These are phyloP conservation scores for Erythrolamprus reginae DNA, from an alignment of 2,113 vertebrate species.

Conservation along the genomic window DNA sequence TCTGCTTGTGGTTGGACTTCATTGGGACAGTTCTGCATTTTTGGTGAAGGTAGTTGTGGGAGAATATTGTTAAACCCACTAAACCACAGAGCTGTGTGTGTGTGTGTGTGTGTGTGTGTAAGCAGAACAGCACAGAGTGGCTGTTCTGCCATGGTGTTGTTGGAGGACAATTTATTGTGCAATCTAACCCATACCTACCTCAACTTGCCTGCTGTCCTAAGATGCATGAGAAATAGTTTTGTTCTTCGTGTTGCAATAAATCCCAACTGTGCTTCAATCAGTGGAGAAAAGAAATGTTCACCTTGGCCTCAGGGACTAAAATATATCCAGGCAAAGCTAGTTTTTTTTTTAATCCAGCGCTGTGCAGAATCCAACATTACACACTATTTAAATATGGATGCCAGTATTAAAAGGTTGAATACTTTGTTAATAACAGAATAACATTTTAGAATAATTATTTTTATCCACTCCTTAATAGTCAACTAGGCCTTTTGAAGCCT, in stretches of 20 bases:
- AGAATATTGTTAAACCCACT: background rate
- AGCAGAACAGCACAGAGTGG: background rate
- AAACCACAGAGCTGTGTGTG: background rate
- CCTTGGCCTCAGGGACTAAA: background rate
- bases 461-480: background rate
- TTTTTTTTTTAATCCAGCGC: background rate
- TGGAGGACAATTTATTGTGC: background rate
- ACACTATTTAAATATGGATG: background rate
- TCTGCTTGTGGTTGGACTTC: background rate
- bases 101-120: background rate
- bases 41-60: too few species aligned
- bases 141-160: background rate
- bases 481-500: background rate
- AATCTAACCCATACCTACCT: background rate
- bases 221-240: too few species aligned
- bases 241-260: background rate
- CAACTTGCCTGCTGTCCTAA: background rate
- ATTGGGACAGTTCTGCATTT: background rate
- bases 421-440: background rate
- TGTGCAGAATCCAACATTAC: background rate
- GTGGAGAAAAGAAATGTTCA: background rate
- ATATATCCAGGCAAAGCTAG: background rate
- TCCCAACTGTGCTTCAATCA: background rate
- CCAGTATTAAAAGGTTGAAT: background rate
- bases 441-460: conserved; percentile 19